Evolutionary conservation across 2,888 invertebrate genomes (phyloP).

Genomic region (Cheilosia urbana): DNA sequence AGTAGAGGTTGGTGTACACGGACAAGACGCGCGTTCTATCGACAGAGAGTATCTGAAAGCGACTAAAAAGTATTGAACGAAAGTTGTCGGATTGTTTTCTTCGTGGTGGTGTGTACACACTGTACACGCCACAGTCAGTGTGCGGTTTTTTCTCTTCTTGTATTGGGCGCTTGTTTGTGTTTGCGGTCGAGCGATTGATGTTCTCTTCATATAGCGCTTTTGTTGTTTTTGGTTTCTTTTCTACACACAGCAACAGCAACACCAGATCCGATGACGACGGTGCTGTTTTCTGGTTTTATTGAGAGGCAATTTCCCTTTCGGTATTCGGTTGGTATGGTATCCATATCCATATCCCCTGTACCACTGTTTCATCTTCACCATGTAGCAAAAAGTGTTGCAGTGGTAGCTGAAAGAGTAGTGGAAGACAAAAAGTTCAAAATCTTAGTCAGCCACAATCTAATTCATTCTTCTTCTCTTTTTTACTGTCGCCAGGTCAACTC

Average conservation of each 20-base stretch:
- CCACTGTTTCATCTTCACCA: no score
- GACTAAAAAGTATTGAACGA: slow-evolving; percentile 74
- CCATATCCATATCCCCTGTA: neutral
- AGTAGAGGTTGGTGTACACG: slow-evolving; percentile 46
- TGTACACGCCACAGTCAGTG: slow-evolving; percentile 6
- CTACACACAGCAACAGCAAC: neutral
- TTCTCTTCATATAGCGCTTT: slow-evolving; percentile 52
- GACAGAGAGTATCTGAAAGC: slow-evolving; percentile 75
- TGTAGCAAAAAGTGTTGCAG: slow-evolving; percentile 37
- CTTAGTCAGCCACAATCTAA: no score
- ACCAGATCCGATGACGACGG: slow-evolving; percentile 17
- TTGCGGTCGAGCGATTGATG: slow-evolving; percentile 67
- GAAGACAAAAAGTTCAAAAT: neutral
- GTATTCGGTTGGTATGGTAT: neutral
- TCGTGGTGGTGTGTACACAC: slow-evolving; percentile 66
- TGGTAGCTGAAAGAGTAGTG: neutral
- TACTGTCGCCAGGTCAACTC: no score
- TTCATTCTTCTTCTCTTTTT: no score
- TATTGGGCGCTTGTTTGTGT: slow-evolving; percentile 53
- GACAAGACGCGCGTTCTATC: slow-evolving; percentile 68
- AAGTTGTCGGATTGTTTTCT: slow-evolving; percentile 68
- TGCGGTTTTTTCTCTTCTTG: slow-evolving; percentile 56
- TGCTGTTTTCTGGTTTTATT: slow-evolving; percentile 57
- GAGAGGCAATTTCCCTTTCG: slow-evolving; percentile 42
- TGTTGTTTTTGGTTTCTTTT: slow-evolving; percentile 13